Percentiles rank a stretch among this genome's conserved stretches.
Evolutionary conservation across 2,888 invertebrate genomes (phyloP).

Genomic region (Ormyrus thymus): DNA sequence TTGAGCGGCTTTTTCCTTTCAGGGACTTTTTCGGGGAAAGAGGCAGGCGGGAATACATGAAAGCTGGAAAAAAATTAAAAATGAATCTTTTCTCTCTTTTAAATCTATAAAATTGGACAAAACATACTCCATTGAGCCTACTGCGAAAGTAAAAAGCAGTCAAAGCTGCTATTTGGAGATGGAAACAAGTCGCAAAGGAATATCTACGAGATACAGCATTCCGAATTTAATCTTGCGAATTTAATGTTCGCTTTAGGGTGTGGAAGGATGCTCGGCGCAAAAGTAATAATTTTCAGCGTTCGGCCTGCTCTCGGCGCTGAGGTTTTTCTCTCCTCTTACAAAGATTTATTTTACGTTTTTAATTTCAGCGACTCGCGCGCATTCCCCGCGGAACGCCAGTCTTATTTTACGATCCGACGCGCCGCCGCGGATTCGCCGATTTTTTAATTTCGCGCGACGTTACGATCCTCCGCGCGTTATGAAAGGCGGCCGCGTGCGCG

Average conservation of each 20-base stretch:
- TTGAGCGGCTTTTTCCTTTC: constrained; percentile 4
- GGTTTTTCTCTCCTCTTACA: constrained; percentile 19
- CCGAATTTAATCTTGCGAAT: constrained; percentile 28
- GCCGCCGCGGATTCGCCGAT: constrained; percentile 25
- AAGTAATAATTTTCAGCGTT: constrained; percentile 33
- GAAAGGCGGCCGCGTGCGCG: background rate
- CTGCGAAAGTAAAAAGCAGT: too few relatives aligned
- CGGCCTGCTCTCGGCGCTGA: background rate
- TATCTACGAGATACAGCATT: background rate
- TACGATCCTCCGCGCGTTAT: constrained; percentile 19
- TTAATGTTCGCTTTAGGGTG: constrained; percentile 38
- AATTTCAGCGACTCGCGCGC: constrained; percentile 36
- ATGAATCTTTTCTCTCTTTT: too few relatives aligned
- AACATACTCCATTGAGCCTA: too few relatives aligned
- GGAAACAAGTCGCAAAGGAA: too few relatives aligned
- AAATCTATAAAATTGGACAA: too few relatives aligned
- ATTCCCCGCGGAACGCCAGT: constrained; percentile 28
- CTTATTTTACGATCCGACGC: constrained; percentile 47
- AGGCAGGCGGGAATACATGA: too few relatives aligned
- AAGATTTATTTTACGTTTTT: constrained; percentile 52
- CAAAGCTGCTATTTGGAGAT: too few relatives aligned
- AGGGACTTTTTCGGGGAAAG: constrained; percentile 27
- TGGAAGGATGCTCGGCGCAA: constrained; percentile 12
- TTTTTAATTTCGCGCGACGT: constrained; percentile 41
- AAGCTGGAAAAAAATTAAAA: too few relatives aligned